phyloP scores from a whole-genome alignment of 2,888 invertebrate species.

The Eupithecia inturbata region DNA sequence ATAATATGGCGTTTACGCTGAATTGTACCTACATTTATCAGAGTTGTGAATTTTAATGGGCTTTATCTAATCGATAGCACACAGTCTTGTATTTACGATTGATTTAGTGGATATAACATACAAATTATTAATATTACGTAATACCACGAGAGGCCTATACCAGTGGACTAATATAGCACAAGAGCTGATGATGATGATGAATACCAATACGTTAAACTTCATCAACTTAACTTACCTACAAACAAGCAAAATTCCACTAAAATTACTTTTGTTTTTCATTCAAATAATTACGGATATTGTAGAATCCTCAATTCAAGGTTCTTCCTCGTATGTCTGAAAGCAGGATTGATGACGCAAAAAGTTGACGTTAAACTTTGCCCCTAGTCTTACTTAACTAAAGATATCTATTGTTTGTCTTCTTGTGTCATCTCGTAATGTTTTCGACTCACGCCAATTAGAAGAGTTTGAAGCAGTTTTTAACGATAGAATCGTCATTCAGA shows the following conservation, averaged over 20 bases:
- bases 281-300: slow-evolving; percentile 45
- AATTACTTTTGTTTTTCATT: slow-evolving; percentile 36
- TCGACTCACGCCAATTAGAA: slow-evolving; percentile 3
- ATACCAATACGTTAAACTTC: background rate
- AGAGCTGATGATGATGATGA: background rate
- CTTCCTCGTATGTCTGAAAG: slow-evolving; percentile 56
- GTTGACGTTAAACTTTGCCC: slow-evolving; percentile 43
- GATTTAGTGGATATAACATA: background rate
- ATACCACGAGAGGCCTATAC: background rate
- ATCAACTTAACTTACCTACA: background rate
- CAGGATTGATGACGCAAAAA: slow-evolving; percentile 49
- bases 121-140: background rate
- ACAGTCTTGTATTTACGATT: slow-evolving; percentile 15
- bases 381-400: background rate
- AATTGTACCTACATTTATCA: slow-evolving; percentile 25
- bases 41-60: slow-evolving; percentile 39
- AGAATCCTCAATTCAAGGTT: slow-evolving; percentile 62
- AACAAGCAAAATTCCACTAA: slow-evolving; percentile 16
- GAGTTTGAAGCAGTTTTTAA: slow-evolving; percentile 1
- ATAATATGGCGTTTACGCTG: slow-evolving; percentile 10
- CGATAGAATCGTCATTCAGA: background rate
- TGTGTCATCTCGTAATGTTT: slow-evolving; percentile 8
- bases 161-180: background rate
- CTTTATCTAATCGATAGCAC: slow-evolving; percentile 34
- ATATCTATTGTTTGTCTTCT: slow-evolving; percentile 34